These are phyloP conservation scores for Baronia brevicornis DNA, from an alignment of 2,888 invertebrate species.

Conservation along the genomic window DNA sequence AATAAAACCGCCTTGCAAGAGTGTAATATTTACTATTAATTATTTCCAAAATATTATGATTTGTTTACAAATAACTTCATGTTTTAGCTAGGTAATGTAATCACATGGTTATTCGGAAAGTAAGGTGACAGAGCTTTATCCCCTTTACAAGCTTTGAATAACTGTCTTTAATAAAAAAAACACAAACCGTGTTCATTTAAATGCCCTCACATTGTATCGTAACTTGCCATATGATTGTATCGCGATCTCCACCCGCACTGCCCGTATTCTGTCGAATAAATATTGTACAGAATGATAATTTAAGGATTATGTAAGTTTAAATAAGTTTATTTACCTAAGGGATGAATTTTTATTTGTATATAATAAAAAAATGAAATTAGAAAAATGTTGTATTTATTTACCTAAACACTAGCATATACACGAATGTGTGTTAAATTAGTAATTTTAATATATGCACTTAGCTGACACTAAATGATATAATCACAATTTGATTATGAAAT, in stretches of 20 bases:
- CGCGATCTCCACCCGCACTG: constrained; percentile 45
- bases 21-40: too few relatives aligned
- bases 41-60: too few relatives aligned
- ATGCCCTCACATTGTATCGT: constrained; percentile 20
- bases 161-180: not conserved
- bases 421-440: too few relatives aligned
- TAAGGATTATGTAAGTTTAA: constrained; percentile 51
- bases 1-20: too few relatives aligned
- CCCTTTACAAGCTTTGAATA: too few relatives aligned
- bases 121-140: too few relatives aligned
- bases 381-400: constrained; percentile 22
- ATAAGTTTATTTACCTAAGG: constrained; percentile 59
- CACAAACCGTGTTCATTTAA: constrained; percentile 30
- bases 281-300: constrained; percentile 51
- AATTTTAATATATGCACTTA: too few relatives aligned
- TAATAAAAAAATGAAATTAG: constrained; percentile 46
- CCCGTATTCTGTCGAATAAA: constrained; percentile 51
- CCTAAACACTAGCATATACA: not conserved
- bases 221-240: constrained; percentile 35
- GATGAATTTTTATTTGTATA: constrained; percentile 67
- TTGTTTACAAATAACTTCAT: too few relatives aligned
- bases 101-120: too few relatives aligned
- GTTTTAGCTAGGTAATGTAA: too few relatives aligned
- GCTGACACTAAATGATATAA: too few relatives aligned
- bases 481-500: too few relatives aligned